phyloP scores from a whole-genome alignment of 2,113 vertebrate genomes.

The Cyprinodon tularosa region DNA sequence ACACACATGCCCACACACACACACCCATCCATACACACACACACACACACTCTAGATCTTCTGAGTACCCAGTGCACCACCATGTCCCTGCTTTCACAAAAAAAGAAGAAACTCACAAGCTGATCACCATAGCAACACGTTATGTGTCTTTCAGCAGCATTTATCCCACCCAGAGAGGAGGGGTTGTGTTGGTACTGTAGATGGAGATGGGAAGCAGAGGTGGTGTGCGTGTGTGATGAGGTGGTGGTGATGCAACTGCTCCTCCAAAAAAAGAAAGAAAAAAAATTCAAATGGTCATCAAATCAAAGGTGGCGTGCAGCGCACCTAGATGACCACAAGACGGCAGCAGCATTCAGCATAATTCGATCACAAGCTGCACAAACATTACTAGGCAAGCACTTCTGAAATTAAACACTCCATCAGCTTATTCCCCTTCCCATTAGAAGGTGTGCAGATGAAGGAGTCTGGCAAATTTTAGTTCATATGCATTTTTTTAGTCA shows the following conservation, averaged over 20 bases:
- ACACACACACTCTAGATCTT: slow-evolving; percentile 20
- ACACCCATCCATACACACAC: neutral
- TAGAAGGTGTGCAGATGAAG: slow-evolving; percentile 10
- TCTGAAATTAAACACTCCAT: slow-evolving; percentile 19
- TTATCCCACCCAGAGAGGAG: slow-evolving; percentile 66
- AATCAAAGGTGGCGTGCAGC: slow-evolving; percentile 24
- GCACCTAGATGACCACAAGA: slow-evolving; percentile 31
- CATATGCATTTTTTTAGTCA: neutral
- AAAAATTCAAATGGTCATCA: slow-evolving; percentile 53
- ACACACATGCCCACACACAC: slow-evolving; percentile 6
- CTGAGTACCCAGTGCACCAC: slow-evolving; percentile 62
- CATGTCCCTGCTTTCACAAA: slow-evolving; percentile 61
- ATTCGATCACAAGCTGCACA: slow-evolving; percentile 29
- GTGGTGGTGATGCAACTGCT: slow-evolving; percentile 60
- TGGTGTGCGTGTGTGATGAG: slow-evolving; percentile 18
- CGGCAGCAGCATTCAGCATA: slow-evolving; percentile 66
- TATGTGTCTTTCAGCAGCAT: slow-evolving; percentile 80
- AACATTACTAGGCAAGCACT: neutral
- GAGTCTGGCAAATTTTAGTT: slow-evolving; percentile 2
- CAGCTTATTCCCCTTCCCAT: slow-evolving; percentile 17
- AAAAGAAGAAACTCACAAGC: slow-evolving; percentile 47
- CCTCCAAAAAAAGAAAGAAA: slow-evolving; percentile 13
- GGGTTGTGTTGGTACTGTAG: slow-evolving; percentile 36
- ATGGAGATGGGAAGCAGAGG: slow-evolving; percentile 38
- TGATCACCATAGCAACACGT: slow-evolving; percentile 84